Evolutionary conservation across 2,797 vertebrate species (phyloP).

Genomic region (Manis crassicaudata): DNA sequence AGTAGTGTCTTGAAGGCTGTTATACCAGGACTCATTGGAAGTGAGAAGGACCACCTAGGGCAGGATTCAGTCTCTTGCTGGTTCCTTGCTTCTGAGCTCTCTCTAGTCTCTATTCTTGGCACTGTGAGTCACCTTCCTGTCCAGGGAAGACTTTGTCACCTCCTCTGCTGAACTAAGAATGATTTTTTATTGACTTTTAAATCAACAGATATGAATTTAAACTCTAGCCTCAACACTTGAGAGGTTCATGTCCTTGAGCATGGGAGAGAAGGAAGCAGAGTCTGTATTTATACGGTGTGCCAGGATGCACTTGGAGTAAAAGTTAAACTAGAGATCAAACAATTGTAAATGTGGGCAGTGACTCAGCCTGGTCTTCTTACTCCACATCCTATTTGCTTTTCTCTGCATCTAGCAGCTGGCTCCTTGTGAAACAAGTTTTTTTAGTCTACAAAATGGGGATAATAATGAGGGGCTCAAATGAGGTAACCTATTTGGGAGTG

Average conservation of each 20-base stretch:
- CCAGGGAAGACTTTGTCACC: not conserved
- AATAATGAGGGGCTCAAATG: not conserved
- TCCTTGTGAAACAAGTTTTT: not conserved
- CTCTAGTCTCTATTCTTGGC: not conserved
- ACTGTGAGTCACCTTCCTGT: not conserved
- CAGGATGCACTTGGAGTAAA: not conserved
- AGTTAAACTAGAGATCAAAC: not conserved
- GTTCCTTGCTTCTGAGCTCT: not conserved
- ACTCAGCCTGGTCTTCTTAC: not conserved
- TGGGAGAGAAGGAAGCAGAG: not conserved
- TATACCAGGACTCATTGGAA: not conserved
- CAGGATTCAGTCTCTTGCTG: not conserved
- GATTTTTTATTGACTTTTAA: slow-evolving; percentile 11
- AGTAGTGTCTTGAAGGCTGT: not conserved
- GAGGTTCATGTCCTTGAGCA: not conserved
- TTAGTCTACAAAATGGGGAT: not conserved
- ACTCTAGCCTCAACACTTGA: not conserved
- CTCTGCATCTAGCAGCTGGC: not conserved
- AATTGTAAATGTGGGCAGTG: not conserved
- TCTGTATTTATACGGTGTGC: not conserved
- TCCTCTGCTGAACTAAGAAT: not conserved
- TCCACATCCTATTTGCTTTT: not conserved
- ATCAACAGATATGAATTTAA: not conserved
- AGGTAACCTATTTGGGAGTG: not conserved
- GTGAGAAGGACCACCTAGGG: not conserved